phyloP scores from a whole-genome alignment of 2,113 vertebrate species.

The Pelmatolapia mariae region DNA sequence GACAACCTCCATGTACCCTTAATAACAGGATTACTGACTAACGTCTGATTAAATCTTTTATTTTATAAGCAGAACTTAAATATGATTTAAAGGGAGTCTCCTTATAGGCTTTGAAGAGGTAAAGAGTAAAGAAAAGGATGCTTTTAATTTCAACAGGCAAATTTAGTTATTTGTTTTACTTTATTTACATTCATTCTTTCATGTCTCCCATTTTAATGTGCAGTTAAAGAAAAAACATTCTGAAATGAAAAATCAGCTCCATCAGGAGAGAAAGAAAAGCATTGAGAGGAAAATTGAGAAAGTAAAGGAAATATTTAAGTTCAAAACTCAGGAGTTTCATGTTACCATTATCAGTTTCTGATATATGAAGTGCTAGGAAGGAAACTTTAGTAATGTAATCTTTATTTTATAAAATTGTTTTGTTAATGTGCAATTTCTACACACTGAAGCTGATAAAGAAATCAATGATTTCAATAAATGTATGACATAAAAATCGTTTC shows the following conservation, averaged over 20 bases:
- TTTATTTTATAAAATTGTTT: neutral
- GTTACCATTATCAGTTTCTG: neutral
- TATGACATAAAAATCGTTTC: fast-evolving
- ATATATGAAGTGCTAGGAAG: neutral
- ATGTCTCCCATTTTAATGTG: neutral
- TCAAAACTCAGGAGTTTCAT: neutral
- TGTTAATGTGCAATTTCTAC: neutral
- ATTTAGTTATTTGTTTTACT: neutral
- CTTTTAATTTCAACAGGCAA: neutral
- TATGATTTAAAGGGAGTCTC: fast-evolving
- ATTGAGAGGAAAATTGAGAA: neutral
- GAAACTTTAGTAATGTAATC: neutral
- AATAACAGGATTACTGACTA: neutral
- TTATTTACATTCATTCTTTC: neutral
- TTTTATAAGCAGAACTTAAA: neutral
- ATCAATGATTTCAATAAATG: neutral
- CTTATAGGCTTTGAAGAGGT: fast-evolving
- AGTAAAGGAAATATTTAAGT: neutral
- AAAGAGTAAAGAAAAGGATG: fast-evolving
- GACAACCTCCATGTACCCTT: fast-evolving
- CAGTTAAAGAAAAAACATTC: too few species aligned
- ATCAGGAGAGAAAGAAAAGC: neutral
- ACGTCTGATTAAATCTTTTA: fast-evolving
- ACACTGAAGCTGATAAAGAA: neutral
- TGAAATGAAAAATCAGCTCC: neutral